A percentile compares a stretch with the other conserved stretches of the same genome.
phyloP scores from a whole-genome alignment of 2,888 invertebrate species.

The Mesorhabditis sp. region DNA sequence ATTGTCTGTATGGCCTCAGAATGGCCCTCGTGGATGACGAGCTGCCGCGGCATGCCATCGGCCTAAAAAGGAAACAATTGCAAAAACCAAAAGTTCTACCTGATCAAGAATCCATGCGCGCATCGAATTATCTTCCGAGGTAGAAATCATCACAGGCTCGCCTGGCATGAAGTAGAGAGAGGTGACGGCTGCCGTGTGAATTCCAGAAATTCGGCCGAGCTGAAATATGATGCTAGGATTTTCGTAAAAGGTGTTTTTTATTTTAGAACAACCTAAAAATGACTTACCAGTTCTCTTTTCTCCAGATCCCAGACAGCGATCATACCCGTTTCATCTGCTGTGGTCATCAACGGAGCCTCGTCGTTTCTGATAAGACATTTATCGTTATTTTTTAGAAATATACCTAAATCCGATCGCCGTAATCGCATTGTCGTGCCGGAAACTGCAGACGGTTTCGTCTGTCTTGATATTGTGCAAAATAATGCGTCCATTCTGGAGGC shows the following conservation, averaged over 20 bases:
- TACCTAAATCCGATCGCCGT: constrained; percentile 49
- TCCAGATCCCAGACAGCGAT: constrained; percentile 87
- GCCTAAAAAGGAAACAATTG: constrained; percentile 59
- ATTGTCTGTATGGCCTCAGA: constrained; percentile 54
- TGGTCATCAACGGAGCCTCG: constrained; percentile 44
- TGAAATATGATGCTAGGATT: background rate
- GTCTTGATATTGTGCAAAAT: constrained; percentile 80
- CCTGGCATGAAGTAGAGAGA: constrained; percentile 79
- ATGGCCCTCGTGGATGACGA: constrained; percentile 60
- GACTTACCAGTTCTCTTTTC: constrained; percentile 64
- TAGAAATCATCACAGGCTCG: constrained; percentile 74
- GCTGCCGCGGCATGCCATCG: constrained; percentile 68
- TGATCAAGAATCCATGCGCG: constrained; percentile 74
- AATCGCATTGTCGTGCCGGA: constrained; percentile 77
- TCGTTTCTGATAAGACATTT: constrained; percentile 42
- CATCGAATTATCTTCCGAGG: constrained; percentile 51
- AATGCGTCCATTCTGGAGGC: constrained; percentile 77
- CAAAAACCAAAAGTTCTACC: constrained; percentile 34
- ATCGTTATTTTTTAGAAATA: background rate
- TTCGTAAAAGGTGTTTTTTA: background rate
- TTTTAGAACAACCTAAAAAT: too few species aligned
- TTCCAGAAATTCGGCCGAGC: constrained; percentile 74
- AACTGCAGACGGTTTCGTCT: constrained; percentile 74
- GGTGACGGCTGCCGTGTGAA: constrained; percentile 74
- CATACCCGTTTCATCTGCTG: constrained; percentile 67